Evolutionary conservation across 2,888 invertebrate species (phyloP).

Genomic region (Anaspis maculata): DNA sequence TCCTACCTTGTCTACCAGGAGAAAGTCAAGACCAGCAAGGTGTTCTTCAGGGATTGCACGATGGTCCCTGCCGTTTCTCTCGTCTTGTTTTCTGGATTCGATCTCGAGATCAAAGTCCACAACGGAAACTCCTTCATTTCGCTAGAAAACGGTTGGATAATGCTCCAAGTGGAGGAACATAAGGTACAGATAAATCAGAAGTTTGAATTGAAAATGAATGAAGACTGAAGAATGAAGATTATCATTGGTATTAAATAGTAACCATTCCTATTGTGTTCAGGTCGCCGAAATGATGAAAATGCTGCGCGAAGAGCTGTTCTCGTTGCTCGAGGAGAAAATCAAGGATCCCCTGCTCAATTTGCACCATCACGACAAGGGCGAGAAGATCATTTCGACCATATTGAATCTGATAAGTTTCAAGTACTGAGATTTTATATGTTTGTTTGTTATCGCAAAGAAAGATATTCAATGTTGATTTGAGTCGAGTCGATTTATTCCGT

Average conservation of each 20-base stretch:
- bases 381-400: conserved; percentile 67
- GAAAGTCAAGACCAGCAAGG: conserved; percentile 70
- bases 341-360: conserved; percentile 70
- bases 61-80: conserved; percentile 71
- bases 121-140: conserved; percentile 65
- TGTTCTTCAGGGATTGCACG: conserved; percentile 72
- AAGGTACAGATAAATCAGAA: conserved; percentile 49
- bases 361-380: conserved; percentile 64
- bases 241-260: too few relatives aligned
- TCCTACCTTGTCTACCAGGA: conserved; percentile 77
- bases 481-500: too few relatives aligned
- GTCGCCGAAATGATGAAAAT: conserved; percentile 77
- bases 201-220: background rate
- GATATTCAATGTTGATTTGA: too few relatives aligned
- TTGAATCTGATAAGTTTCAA: conserved; percentile 50
- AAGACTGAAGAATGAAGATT: too few relatives aligned
- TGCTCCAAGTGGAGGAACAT: conserved; percentile 68
- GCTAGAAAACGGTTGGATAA: conserved; percentile 74
- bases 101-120: conserved; percentile 62
- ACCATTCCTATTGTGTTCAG: conserved; percentile 40
- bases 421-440: too few relatives aligned
- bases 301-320: conserved; percentile 65
- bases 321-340: conserved; percentile 76
- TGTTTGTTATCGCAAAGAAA: background rate
- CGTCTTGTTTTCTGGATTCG: conserved; percentile 66